Evolutionary conservation across 1,140 invertebrate genomes (phyloP).

Genomic region (Cephus cinctus): DNA sequence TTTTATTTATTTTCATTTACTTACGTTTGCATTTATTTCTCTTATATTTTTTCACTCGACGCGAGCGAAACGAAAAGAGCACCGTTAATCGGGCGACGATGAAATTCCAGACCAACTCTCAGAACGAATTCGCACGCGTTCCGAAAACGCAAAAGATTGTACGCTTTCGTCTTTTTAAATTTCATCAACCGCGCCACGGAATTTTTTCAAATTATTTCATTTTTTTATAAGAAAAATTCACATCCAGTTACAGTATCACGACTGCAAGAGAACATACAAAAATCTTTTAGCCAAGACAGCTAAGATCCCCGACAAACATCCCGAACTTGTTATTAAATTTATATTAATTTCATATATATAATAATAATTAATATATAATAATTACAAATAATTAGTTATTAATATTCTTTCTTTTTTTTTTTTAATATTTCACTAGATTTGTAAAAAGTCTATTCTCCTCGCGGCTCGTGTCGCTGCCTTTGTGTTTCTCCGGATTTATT

Average conservation of each 20-base stretch:
- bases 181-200: too few species aligned
- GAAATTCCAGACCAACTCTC: too few species aligned
- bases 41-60: too few species aligned
- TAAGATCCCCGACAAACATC: conserved; percentile 11
- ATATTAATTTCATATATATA: conserved; percentile 24
- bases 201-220: conserved; percentile 1
- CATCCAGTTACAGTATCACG: conserved; percentile 3
- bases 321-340: conserved; percentile 11
- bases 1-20: too few species aligned
- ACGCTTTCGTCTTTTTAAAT: conserved; percentile 9
- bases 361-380: conserved; percentile 38
- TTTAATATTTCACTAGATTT: conserved; percentile 54
- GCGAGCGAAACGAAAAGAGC: too few species aligned
- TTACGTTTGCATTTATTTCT: too few species aligned
- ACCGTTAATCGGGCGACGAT: too few species aligned
- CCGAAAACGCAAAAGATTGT: too few species aligned
- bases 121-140: too few species aligned
- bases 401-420: conserved; percentile 33
- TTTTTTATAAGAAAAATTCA: conserved; percentile 4
- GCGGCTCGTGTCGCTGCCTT: too few species aligned
- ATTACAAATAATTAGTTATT: conserved; percentile 42
- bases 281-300: conserved; percentile 23
- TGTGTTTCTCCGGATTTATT: too few species aligned
- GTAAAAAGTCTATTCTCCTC: conserved; percentile 38
- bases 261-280: conserved; percentile 28